Base-by-base conservation (phyloP, 2,797 vertebrate genomes). In the Botia kubotai region DNA sequence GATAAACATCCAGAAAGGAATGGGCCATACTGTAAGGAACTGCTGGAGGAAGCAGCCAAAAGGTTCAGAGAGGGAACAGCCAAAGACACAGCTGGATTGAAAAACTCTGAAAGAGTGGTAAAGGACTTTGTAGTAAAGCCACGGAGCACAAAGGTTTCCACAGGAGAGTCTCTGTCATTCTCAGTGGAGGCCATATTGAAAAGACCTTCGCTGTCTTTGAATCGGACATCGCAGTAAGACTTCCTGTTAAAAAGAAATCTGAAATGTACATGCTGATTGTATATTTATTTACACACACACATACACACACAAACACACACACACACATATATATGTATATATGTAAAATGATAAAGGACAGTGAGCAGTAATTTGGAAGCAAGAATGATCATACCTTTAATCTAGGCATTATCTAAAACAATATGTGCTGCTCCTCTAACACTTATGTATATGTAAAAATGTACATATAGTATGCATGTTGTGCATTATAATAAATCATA, bases 141-240 rank as follows among this genome's bases (percentile, higher is more conserved):
- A 26, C 85, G 91, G 72, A 91, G 94, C 85, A 93, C 91, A 84
- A 98, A 97, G 92, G 91, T 94, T 88, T 88, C 93, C 0, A 50
- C 94, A 67, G 83, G 89, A 6, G 97, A 98, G 81, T 93, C 96
- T 0, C 87, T 99, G 88, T 96, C 97, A 0, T 99, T 99, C 91
- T 99, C 98, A 0, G 98, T 99, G 85, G 97, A 99, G 83, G 96
- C 98, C 87, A 99, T 99, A 83, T 94, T 99, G 83, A 99, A 98
- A 81, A 90, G 96, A 82, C 95, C 96, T 13, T 89, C 95, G 0
- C 94, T 94, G 14, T 90, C 94, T 60, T 83, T 96, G 89, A 93
- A 93, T 84, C 94, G 93, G 79, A 89, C 95, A 48, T 97, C 94
- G 86, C 95, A 97, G 60, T 96, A 83, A 93, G 80, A 10, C 79